Base-by-base conservation (phyloP, 2,113 vertebrate genomes). In the Manacus vitellinus region DNA sequence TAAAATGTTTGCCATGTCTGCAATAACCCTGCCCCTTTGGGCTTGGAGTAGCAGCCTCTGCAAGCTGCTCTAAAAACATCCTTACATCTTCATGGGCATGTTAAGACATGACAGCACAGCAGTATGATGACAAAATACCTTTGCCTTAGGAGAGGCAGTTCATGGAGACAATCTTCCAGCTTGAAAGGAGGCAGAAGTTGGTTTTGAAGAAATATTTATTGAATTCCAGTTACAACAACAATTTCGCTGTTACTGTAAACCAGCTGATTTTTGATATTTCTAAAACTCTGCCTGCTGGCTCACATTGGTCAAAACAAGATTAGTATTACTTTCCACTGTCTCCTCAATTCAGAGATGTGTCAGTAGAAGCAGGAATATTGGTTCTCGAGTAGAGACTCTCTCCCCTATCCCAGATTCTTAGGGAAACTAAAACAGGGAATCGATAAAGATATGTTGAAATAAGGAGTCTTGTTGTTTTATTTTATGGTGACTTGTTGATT, bases 1-100 rank as follows among this genome's bases (percentile, higher is more conserved):
- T 94, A 62, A 92, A 94, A 91, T 95, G 71, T 85, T 96, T 96
- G 87, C 91, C 66, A 1, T 92, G 47, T 71, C 82, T 93, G 47
- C 41, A 49, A 55, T 31, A 78, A 61, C 79, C 70, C 56, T 67
- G 39, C 72, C 52, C 68, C 23, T 56, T 11, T n/a, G 58, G 61
- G 49, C 80, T 79, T n/a, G 27, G 33, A 68, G 63, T 30, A 61
- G 80, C 30, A 85, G 78, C 55, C 76, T 93, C 79, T 62, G 68
- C 88, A 92, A 35, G 76, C 91, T 89, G 61, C 88, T 85, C 91
- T 94, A 76, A 87, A 95, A 92, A 78, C 76, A 70, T 79, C 73
- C 16, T 75, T 44, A 0, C 8, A n/a, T 62, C 62, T 62, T 10
- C 37, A 66, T 10, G 54, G 80, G 54, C 91, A 46, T 75, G 92